Conservation (phyloP, 2,888 invertebrate genomes). For the Catocala nupta region DNA sequence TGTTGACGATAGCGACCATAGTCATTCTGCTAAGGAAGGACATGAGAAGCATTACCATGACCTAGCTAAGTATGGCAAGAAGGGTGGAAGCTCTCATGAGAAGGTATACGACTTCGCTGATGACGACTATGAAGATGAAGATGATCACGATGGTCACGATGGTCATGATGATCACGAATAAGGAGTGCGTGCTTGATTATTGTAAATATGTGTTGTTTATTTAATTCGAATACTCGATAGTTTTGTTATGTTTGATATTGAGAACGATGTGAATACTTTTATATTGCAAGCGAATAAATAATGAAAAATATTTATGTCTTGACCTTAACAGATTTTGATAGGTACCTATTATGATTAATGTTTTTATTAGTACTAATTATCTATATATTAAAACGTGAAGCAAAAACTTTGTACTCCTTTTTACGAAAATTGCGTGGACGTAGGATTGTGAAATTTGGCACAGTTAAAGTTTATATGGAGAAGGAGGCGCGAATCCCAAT, state of each 20-base stretch:
- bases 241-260: constrained; percentile 82
- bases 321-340: too few species aligned
- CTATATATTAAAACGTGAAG: too few species aligned
- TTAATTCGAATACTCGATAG: constrained; percentile 55
- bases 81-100: constrained; percentile 80
- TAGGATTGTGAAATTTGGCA: too few species aligned
- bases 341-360: too few species aligned
- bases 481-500: too few species aligned
- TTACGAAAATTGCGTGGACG: too few species aligned
- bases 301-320: neutral
- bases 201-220: constrained; percentile 68
- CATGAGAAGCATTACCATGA: constrained; percentile 85
- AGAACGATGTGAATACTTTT: constrained; percentile 69
- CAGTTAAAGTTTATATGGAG: too few species aligned
- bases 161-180: constrained; percentile 54
- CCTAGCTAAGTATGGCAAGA: constrained; percentile 85
- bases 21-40: constrained; percentile 87
- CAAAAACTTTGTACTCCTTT: too few species aligned
- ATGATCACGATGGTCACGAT: constrained; percentile 47
- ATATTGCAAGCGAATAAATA: constrained; percentile 68
- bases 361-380: too few species aligned
- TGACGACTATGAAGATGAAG: constrained; percentile 67
- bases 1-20: constrained; percentile 82
- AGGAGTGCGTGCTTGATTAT: constrained; percentile 38
- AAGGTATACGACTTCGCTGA: constrained; percentile 82